Evolutionary conservation across 1,140 invertebrate genomes (phyloP), one percentile per base, ranked within the genome.

Genomic region (Drosophila arizonae): DNA sequence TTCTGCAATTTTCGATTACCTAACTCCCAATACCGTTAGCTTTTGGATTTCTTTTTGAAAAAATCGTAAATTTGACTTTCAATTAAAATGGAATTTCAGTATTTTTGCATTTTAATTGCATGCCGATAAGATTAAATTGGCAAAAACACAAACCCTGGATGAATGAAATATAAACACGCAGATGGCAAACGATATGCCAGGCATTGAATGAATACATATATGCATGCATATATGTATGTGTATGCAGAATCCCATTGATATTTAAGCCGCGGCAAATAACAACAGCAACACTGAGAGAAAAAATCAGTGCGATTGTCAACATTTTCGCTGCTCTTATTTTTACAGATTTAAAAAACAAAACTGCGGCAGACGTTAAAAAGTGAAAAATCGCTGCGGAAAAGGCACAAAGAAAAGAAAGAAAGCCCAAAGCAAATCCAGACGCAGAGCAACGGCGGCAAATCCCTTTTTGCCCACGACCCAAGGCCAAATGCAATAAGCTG

Each of bases 61-160:
- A 39, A 39, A 39, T 39, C 36, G 10, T 11, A 13, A 39, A 52
- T 57, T 51, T 74, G 61, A 43, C 55, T 79, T 85, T 79, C 62
- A 79, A 87, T 82, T 87, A 77, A 82, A 86, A 71, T 58, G 52
- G 36, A 39, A 39, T 39, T 36, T 36, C 8, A 9, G 57, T 41
- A 88, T 77, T 88, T 87, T 77, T 79, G 84, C 79, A 80, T 88
- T 88, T 88, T 80, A 88, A 88, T 88, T 88, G 84, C 64, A 61
- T 68, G 24, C 43, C 68, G 63, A 76, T 79, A 71, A 87, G 82
- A 87, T 87, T 68, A 76, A 86, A 86, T 78, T 70, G 54, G 17
- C 67, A 62, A 78, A 76, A 76, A 81, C 28, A 46, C 13, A 24
- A 15, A 41, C 15, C 62, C 9, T 28, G 74, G 30, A 52, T 67